phyloP scores from a whole-genome alignment of 2,113 vertebrate species.

The Otis tarda region DNA sequence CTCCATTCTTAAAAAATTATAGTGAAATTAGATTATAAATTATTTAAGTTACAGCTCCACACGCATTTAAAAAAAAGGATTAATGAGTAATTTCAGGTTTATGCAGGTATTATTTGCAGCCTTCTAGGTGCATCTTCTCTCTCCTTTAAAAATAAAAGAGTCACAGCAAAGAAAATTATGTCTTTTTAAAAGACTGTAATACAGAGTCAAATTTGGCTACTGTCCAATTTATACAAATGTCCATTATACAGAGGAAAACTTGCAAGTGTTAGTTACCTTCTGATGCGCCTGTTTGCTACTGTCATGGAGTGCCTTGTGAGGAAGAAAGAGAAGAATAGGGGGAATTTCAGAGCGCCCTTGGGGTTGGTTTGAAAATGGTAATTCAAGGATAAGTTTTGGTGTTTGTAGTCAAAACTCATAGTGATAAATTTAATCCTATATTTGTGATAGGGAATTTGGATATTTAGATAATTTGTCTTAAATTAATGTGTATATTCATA shows the following conservation, averaged over 20 bases:
- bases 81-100: background rate
- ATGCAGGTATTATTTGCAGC: background rate
- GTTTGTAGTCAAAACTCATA: background rate
- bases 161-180: no score
- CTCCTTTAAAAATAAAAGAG: background rate
- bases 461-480: background rate
- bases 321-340: background rate
- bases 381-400: background rate
- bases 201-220: background rate
- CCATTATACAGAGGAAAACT: background rate
- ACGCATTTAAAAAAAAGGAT: background rate
- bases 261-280: background rate
- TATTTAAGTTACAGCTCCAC: background rate
- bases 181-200: background rate
- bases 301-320: background rate
- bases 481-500: background rate
- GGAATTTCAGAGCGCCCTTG: background rate
- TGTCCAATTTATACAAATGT: background rate
- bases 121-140: background rate
- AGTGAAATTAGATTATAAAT: background rate
- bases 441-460: background rate
- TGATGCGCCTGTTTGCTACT: background rate
- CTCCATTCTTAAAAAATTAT: fast-evolving
- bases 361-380: background rate
- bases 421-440: background rate